Percentiles rank a stretch among this genome's conserved stretches.
Evolutionary conservation across 2,888 invertebrate species (phyloP).

Genomic region (Brachyopa scutellaris): DNA sequence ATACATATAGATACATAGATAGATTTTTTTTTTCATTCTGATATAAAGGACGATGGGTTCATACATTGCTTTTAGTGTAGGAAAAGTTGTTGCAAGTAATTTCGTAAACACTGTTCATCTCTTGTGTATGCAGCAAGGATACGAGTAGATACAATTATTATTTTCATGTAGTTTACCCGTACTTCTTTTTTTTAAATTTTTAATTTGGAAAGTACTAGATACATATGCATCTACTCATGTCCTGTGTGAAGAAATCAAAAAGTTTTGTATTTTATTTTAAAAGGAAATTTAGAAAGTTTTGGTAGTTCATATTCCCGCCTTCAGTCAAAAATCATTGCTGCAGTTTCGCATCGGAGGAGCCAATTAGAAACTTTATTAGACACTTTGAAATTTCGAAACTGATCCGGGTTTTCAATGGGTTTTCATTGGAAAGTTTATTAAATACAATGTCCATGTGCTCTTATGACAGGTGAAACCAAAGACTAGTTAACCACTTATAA

Average conservation of each 20-base stretch:
- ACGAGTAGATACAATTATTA: too few species aligned
- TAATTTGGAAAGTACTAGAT: not conserved
- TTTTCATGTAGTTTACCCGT: constrained; percentile 1
- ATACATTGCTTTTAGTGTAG: constrained; percentile 25
- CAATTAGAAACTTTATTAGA: constrained; percentile 9
- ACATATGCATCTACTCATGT: too few species aligned
- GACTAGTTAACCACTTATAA: too few species aligned
- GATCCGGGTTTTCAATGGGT: too few species aligned
- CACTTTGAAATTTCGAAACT: too few species aligned
- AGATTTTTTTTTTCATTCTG: constrained; percentile 15
- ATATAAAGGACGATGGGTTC: constrained; percentile 38
- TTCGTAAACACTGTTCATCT: constrained; percentile 47
- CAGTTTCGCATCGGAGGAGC: not conserved
- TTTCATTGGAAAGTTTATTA: too few species aligned
- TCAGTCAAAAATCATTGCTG: not conserved
- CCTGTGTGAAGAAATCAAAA: constrained; percentile 2
- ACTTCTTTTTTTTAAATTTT: not conserved
- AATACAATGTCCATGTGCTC: too few species aligned
- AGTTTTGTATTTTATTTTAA: not conserved
- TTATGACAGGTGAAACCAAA: too few species aligned
- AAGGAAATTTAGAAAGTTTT: constrained; percentile 27
- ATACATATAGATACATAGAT: not conserved
- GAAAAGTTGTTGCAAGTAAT: constrained; percentile 53
- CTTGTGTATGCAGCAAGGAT: not conserved
- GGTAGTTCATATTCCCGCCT: not conserved